Evolutionary conservation across 2,888 invertebrate genomes (phyloP).

Genomic region (Pristionchus fissidentatus): DNA sequence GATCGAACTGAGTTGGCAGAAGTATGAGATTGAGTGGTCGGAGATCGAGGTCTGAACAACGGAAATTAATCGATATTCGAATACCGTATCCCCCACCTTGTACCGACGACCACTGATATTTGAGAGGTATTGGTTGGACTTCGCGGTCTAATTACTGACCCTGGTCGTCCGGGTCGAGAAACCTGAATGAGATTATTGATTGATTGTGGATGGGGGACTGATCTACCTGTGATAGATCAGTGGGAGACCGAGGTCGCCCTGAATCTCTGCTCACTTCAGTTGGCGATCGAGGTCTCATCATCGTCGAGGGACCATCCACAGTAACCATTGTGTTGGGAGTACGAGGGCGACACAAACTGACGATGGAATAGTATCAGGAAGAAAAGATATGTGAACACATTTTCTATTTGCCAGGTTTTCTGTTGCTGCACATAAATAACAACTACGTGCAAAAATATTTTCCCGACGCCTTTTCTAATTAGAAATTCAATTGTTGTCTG

Average conservation of each 20-base stretch:
- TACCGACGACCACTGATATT: conserved; percentile 19
- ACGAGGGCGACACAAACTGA: conserved; percentile 46
- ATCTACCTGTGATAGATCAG: conserved; percentile 58
- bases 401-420: no score
- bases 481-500: no score
- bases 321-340: conserved; percentile 38
- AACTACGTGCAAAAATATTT: no score
- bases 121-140: conserved; percentile 47
- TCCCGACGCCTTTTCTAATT: no score
- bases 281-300: conserved; percentile 48
- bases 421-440: no score
- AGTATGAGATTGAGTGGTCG: conserved; percentile 57
- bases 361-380: no score
- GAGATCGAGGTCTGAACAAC: conserved; percentile 60
- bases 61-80: not conserved
- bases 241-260: conserved; percentile 63
- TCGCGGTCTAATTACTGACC: conserved; percentile 34
- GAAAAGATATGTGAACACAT: no score
- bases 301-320: not conserved
- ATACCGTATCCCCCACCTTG: conserved; percentile 4
- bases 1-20: conserved; percentile 54
- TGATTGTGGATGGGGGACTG: not conserved
- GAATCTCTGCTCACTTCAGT: conserved; percentile 62
- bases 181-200: not conserved
- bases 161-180: conserved; percentile 42